These are phyloP conservation scores for Thermophis baileyi DNA, from an alignment of 2,113 vertebrate species.

Conservation along the genomic window DNA sequence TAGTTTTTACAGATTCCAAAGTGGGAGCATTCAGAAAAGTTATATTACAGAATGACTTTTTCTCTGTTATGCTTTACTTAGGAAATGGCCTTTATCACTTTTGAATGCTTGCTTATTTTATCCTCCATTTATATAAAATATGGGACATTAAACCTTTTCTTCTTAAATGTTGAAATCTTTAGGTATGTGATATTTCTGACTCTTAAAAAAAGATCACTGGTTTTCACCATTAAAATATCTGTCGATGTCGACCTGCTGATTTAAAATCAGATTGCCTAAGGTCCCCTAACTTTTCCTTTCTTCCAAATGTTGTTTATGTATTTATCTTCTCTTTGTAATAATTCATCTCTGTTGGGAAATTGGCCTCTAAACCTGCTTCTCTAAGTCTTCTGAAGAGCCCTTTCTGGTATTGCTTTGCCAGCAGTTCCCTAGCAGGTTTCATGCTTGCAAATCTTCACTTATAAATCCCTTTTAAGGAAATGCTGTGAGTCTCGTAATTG, in stretches of 20 bases:
- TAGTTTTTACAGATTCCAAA: conserved; percentile 58
- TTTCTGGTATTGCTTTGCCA: conserved; percentile 23
- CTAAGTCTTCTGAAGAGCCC: not conserved
- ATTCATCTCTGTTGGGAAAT: conserved; percentile 16
- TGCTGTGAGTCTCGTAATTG: not conserved
- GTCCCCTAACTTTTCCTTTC: not conserved
- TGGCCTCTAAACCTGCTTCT: conserved; percentile 15
- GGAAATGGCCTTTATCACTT: conserved; percentile 47
- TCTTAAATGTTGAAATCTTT: not conserved
- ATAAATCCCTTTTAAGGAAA: not conserved
- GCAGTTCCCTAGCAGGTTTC: conserved; percentile 1
- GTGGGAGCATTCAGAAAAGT: conserved; percentile 58
- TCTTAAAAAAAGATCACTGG: not conserved
- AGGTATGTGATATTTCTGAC: not conserved
- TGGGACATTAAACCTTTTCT: conserved; percentile 13
- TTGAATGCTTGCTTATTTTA: conserved; percentile 29
- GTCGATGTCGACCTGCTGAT: not conserved
- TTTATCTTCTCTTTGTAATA: not conserved
- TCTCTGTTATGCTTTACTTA: conserved; percentile 59
- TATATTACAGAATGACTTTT: conserved; percentile 60
- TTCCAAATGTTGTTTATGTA: not conserved
- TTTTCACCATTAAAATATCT: not conserved
- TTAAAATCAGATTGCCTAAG: not conserved
- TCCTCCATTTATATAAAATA: conserved; percentile 32
- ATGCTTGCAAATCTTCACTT: not conserved